phyloP scores from a whole-genome alignment of 2,888 invertebrate genomes.

The Diaprepes abbreviatus region DNA sequence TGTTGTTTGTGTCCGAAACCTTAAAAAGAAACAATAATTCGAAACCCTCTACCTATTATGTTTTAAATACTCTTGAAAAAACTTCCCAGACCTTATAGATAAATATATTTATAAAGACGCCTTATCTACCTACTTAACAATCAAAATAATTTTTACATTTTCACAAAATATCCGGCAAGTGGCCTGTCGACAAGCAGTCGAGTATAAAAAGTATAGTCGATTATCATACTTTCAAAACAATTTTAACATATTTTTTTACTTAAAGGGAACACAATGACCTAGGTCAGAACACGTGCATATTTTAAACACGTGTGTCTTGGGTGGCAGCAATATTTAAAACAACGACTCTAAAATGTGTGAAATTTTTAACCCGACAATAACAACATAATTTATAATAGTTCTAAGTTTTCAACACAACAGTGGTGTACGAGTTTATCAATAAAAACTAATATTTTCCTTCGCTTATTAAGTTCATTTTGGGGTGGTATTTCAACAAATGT shows the following conservation, averaged over 20 bases:
- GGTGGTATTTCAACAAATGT: no score
- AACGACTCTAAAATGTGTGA: conserved; percentile 12
- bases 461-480: no score
- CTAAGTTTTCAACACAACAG: not conserved
- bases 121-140: not conserved
- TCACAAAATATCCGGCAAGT: not conserved
- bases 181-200: not conserved
- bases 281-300: conserved; percentile 27
- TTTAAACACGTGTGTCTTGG: conserved; percentile 26
- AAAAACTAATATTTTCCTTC: no score
- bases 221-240: conserved; percentile 24
- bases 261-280: conserved; percentile 24
- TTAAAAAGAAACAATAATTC: no score
- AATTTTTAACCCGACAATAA: not conserved
- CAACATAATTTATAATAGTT: not conserved
- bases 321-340: conserved; percentile 8
- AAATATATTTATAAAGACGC: no score
- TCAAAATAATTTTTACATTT: conserved; percentile 4
- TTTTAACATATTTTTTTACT: conserved; percentile 25
- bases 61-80: no score
- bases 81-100: no score
- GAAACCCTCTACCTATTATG: no score
- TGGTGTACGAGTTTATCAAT: no score
- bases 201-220: conserved; percentile 10
- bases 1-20: no score